Evolutionary conservation across 2,797 vertebrate species (phyloP).

Genomic region (Vipera latastei): DNA sequence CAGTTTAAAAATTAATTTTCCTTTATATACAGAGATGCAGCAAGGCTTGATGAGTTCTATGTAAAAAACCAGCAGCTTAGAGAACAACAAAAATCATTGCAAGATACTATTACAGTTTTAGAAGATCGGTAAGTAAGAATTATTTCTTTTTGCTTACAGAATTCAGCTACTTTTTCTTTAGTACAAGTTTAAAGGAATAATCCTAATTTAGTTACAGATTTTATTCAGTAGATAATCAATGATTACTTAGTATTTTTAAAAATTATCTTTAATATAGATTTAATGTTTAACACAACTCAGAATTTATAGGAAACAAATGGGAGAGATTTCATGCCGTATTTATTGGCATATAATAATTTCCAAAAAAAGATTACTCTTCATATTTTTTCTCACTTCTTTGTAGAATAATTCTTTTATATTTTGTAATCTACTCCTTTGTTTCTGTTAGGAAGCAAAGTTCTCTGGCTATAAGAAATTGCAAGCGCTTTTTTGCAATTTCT

Average conservation of each 20-base stretch:
- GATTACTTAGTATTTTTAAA: not conserved
- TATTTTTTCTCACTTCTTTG: not conserved
- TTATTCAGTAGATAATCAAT: not conserved
- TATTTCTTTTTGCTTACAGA: conserved; percentile 1
- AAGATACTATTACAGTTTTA: conserved; percentile 83
- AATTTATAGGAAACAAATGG: not conserved
- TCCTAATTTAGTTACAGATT: not conserved
- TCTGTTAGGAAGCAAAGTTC: not conserved
- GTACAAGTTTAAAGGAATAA: not conserved
- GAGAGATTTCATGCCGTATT: not conserved
- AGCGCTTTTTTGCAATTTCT: too few relatives aligned
- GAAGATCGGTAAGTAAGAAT: conserved; percentile 83
- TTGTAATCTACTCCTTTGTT: too few relatives aligned
- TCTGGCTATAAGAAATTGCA: not conserved
- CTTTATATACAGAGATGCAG: conserved; percentile 82
- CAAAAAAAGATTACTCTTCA: not conserved
- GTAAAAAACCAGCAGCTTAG: conserved; percentile 89
- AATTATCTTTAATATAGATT: not conserved
- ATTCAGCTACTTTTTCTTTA: not conserved
- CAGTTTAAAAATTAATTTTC: conserved; percentile 38
- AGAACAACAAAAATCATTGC: conserved; percentile 86
- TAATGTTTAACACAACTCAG: not conserved
- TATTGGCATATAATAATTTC: not conserved
- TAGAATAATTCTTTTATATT: not conserved
- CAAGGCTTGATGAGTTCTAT: conserved; percentile 90